Base-by-base conservation (phyloP, 1,140 invertebrate species). In the Thaumatotibia leucotreta region DNA sequence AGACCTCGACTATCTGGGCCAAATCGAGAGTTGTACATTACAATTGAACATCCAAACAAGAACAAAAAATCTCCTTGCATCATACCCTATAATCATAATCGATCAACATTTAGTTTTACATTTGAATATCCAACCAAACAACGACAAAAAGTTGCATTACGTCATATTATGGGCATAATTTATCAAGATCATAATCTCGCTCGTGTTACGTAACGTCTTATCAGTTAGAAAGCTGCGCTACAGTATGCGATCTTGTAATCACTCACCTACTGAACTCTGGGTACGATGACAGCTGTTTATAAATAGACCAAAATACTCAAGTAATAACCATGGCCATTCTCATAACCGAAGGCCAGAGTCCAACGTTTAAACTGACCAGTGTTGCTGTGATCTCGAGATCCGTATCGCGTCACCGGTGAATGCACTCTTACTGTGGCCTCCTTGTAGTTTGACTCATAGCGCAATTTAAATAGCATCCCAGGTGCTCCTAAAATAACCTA, bases 151-250 rank as follows among this genome's bases (percentile, higher is more conserved):
- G 74, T 74, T 35, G 29, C 50, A 66, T 85, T 85, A 71, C 85
- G 74, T 86, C 80, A 88, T 66, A 76, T 75, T 80, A 82, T 88
- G 86, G 83, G 79, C 76, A 86, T 84, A 88, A 86, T 83, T 79
- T 73, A 85, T 88, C 78, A 86, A 80, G 74, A 88, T 80, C 73
- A 79, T 84, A 80, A 83, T 82, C 76, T 79, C 32, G 52, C 65
- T 27, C 52, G 2, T 29, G 24, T 88, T 88, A 82, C 72, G 73
- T 73, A 86, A 88, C 62, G 24, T 72, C 65, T 74, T 70, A 79
- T 77, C 74, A 74, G 69, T 73, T 84, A 77, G 79, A 83, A 83
- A 88, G 79, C 65, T 67, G 66, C 72, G 68, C 63, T 61, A 69
- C 73, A 73, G 24, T 27, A 14, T 24, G n/a, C 52, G n/a, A 58